Conservation (phyloP, 1,140 invertebrate genomes). For the Agrypnia vestita region DNA sequence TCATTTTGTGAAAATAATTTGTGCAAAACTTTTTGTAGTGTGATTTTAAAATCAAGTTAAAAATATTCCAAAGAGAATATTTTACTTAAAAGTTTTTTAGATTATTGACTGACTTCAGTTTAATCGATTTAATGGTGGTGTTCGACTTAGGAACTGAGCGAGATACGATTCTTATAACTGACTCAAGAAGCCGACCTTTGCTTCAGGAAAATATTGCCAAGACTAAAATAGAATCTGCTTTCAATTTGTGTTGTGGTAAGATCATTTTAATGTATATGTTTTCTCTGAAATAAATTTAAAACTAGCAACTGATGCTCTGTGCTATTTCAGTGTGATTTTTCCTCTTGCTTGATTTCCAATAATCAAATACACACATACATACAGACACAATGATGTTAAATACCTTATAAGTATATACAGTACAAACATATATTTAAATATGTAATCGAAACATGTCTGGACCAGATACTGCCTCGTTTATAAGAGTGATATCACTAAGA, state of each 20-base stretch:
- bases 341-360: too few relatives aligned
- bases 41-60: background rate
- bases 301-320: too few relatives aligned
- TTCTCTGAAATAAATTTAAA: background rate
- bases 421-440: too few relatives aligned
- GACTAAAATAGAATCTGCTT: constrained; percentile 33
- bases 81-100: constrained; percentile 1
- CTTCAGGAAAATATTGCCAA: background rate
- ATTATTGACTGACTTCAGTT: constrained; percentile 12
- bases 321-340: too few relatives aligned
- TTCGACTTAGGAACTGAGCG: background rate
- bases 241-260: constrained; percentile 32
- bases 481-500: too few relatives aligned
- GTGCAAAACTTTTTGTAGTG: constrained; percentile 1
- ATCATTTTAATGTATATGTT: background rate
- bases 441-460: too few relatives aligned
- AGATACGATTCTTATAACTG: constrained; percentile 15
- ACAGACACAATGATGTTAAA: too few relatives aligned
- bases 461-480: too few relatives aligned
- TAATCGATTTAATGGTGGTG: constrained; percentile 37
- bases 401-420: too few relatives aligned
- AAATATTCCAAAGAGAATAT: constrained; percentile 23
- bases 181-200: constrained; percentile 10
- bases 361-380: too few relatives aligned
- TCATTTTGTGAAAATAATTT: constrained; percentile 23